Conservation (phyloP, 2,797 vertebrate genomes). For the Intellagama lesueurii region DNA sequence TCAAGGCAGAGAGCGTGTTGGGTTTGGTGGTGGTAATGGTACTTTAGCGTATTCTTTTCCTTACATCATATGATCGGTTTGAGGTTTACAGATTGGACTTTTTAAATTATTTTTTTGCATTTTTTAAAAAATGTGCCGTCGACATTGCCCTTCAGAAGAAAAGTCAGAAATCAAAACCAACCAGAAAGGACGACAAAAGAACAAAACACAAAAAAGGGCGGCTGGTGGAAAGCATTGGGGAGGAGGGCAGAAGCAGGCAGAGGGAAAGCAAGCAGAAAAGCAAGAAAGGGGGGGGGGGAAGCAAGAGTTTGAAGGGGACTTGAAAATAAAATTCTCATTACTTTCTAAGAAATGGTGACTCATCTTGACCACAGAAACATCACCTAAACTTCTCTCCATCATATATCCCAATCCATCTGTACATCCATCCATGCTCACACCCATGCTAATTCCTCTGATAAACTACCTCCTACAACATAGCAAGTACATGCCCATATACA, state of each 20-base stretch:
- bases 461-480: background rate
- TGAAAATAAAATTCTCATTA: background rate
- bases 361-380: background rate
- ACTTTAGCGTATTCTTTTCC: background rate
- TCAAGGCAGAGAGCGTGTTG: slow-evolving; percentile 68
- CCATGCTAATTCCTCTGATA: background rate
- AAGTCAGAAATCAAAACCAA: slow-evolving; percentile 46
- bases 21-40: slow-evolving; percentile 74
- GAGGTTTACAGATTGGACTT: slow-evolving; percentile 48
- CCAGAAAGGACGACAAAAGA: slow-evolving; percentile 36
- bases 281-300: background rate
- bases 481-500: background rate
- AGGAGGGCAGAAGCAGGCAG: background rate
- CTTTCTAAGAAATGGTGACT: background rate
- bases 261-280: background rate
- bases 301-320: background rate
- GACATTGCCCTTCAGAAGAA: slow-evolving; percentile 36
- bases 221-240: slow-evolving; percentile 19
- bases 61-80: slow-evolving; percentile 25
- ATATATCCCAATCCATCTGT: background rate
- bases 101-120: slow-evolving; percentile 75
- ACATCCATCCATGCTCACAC: background rate
- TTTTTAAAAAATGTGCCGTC: slow-evolving; percentile 13
- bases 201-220: slow-evolving; percentile 21
- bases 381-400: no score